Conservation (phyloP, 1,140 invertebrate species). For the Bicyclus anynana region DNA sequence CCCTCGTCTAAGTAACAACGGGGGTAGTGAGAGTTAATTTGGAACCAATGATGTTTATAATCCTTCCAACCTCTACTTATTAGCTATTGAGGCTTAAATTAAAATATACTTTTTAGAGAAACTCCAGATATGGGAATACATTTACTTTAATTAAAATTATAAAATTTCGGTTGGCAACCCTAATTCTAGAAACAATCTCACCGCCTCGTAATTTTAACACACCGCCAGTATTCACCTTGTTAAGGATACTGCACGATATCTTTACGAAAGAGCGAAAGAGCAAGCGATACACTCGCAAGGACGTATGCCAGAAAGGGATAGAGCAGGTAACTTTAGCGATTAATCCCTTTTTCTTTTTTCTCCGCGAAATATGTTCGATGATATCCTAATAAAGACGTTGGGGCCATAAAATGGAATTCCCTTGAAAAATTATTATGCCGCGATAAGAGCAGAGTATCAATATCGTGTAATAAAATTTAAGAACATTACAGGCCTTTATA, state of each 20-base stretch:
- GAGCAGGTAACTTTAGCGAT: neutral
- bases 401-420: neutral
- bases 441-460: neutral
- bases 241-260: constrained; percentile 3
- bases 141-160: too few species aligned
- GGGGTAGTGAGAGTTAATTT: too few species aligned
- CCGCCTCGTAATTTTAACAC: constrained; percentile 32
- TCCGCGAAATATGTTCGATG: neutral
- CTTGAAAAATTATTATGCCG: neutral
- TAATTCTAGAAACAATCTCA: constrained; percentile 30
- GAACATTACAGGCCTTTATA: too few species aligned
- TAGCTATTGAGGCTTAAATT: too few species aligned
- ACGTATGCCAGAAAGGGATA: neutral
- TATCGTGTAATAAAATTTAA: neutral
- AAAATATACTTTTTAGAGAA: too few species aligned
- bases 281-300: neutral
- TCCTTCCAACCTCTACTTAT: too few species aligned
- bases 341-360: neutral
- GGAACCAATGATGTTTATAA: too few species aligned
- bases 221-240: constrained; percentile 17
- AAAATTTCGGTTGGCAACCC: neutral
- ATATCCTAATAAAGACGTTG: constrained; percentile 1
- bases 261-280: neutral
- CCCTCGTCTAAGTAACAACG: too few species aligned
- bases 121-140: too few species aligned